Conservation (phyloP, 2,888 invertebrate species). For the Teinopalpus imperialis region DNA sequence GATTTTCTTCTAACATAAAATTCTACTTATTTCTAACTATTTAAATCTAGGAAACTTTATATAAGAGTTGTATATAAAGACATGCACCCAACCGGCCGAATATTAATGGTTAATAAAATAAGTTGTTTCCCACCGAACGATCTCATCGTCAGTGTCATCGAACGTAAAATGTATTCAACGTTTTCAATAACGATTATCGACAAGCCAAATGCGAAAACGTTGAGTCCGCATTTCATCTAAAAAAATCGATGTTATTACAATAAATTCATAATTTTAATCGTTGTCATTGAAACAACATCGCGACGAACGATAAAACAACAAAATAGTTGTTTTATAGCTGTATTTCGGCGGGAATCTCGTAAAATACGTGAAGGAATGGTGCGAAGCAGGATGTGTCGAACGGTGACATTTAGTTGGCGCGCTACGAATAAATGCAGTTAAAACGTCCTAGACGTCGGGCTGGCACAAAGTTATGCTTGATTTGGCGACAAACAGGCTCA, state of each 20-base stretch:
- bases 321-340: slow-evolving; percentile 65
- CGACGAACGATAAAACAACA: slow-evolving; percentile 56
- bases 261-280: slow-evolving; percentile 77
- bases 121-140: slow-evolving; percentile 21
- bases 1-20: no score
- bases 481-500: slow-evolving; percentile 46
- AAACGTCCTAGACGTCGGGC: slow-evolving; percentile 44
- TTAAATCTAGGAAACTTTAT: no score
- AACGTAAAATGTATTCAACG: slow-evolving; percentile 50
- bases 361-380: slow-evolving; percentile 55
- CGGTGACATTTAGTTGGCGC: slow-evolving; percentile 46
- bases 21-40: no score
- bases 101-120: slow-evolving; percentile 10
- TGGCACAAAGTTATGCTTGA: slow-evolving; percentile 55
- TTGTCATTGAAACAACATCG: slow-evolving; percentile 72
- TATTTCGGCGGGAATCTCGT: slow-evolving; percentile 57
- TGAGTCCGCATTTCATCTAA: slow-evolving; percentile 60
- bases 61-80: no score
- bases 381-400: slow-evolving; percentile 60
- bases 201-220: slow-evolving; percentile 41
- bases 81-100: background rate
- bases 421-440: slow-evolving; percentile 2
- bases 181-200: slow-evolving; percentile 47
- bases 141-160: slow-evolving; percentile 43
- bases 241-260: slow-evolving; percentile 54